Conservation (phyloP, 1,140 invertebrate species). For the Bradysia coprophila region DNA sequence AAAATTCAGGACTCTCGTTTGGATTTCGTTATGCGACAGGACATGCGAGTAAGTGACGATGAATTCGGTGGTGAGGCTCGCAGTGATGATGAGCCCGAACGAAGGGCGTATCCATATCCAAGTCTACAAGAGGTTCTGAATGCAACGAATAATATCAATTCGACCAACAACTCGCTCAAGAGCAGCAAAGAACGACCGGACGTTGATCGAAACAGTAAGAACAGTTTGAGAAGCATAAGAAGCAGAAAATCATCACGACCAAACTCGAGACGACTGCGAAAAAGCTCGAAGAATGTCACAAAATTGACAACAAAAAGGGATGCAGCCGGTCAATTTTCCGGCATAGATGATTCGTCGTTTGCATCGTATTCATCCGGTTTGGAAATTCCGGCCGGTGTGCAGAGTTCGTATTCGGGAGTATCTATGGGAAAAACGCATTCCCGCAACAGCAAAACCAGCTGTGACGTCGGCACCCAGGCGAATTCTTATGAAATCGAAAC, state of each 20-base stretch:
- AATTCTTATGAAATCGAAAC: constrained; percentile 39
- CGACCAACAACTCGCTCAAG: neutral
- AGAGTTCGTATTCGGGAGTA: constrained; percentile 26
- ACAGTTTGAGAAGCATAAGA: constrained; percentile 9
- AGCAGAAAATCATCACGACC: constrained; percentile 14
- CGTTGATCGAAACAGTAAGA: constrained; percentile 1
- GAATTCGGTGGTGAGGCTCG: neutral
- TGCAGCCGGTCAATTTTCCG: constrained; percentile 4
- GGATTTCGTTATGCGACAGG: constrained; percentile 30
- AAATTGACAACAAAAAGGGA: constrained; percentile 2
- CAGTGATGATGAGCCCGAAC: neutral
- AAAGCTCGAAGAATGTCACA: neutral
- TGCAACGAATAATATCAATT: neutral
- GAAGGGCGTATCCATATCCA: neutral
- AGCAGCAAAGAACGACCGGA: constrained; percentile 7
- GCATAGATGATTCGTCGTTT: constrained; percentile 8
- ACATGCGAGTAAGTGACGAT: constrained; percentile 23
- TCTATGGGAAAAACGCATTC: constrained; percentile 29
- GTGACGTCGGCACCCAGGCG: constrained; percentile 33
- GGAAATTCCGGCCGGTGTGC: constrained; percentile 10
- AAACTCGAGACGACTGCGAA: neutral
- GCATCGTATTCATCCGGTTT: constrained; percentile 13
- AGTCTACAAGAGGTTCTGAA: neutral
- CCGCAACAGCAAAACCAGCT: constrained; percentile 25
- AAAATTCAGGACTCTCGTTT: constrained; percentile 29